These are phyloP conservation scores for Leptogaster cylindrica DNA, from an alignment of 2,888 invertebrate species.

Conservation along the genomic window DNA sequence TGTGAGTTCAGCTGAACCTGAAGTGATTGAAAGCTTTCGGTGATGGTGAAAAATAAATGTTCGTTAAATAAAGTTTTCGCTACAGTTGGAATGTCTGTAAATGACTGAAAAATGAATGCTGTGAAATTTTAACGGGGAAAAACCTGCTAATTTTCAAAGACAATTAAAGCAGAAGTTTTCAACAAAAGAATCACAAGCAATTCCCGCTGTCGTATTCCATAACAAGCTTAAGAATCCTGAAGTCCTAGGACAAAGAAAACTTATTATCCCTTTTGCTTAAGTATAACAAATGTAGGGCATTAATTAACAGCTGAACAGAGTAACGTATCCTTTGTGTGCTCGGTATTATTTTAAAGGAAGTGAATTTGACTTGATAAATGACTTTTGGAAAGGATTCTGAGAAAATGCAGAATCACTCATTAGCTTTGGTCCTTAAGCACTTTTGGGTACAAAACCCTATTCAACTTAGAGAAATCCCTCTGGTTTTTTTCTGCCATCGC, in stretches of 20 bases:
- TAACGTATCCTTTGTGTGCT: neutral
- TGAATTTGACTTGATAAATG: slow-evolving; percentile 7
- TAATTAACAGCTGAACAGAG: neutral
- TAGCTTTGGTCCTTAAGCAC: slow-evolving; percentile 8
- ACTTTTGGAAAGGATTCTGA: neutral
- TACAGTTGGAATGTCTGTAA: too few species aligned
- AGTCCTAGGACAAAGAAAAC: neutral
- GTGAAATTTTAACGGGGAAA: too few species aligned
- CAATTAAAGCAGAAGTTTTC: too few species aligned
- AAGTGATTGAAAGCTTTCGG: too few species aligned
- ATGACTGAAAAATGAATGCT: too few species aligned
- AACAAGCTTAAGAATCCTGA: neutral
- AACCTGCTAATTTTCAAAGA: too few species aligned
- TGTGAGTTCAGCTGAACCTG: too few species aligned
- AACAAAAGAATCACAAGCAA: too few species aligned
- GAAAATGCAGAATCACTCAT: slow-evolving; percentile 9
- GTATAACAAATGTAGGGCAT: slow-evolving; percentile 5
- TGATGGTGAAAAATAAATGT: too few species aligned
- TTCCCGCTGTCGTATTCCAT: neutral
- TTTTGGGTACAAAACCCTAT: neutral
- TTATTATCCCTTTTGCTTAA: slow-evolving; percentile 5
- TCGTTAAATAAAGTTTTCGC: too few species aligned
- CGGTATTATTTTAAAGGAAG: neutral
- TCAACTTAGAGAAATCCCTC: neutral
- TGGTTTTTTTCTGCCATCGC: too few species aligned